Conservation (phyloP, 2,888 invertebrate genomes). For the Torymus tubicola region DNA sequence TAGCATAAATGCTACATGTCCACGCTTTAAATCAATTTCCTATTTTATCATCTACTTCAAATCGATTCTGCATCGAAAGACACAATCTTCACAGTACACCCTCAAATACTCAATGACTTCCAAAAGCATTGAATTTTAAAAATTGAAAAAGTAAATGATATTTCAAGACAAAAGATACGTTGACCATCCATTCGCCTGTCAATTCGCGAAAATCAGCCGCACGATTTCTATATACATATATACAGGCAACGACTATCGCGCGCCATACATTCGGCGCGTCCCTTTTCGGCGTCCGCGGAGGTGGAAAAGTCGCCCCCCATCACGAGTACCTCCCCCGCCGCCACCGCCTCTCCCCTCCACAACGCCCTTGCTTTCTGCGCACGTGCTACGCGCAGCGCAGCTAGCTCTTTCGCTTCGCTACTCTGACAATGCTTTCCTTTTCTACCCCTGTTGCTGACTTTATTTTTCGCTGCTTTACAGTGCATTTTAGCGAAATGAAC, state of each 20-base stretch:
- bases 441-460: not conserved
- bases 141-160: too few species aligned
- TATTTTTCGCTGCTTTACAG: too few species aligned
- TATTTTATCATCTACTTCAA: too few species aligned
- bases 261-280: constrained; percentile 66
- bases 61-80: too few species aligned
- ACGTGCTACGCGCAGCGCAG: constrained; percentile 57
- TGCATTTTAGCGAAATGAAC: too few species aligned
- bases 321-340: constrained; percentile 59
- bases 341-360: not conserved
- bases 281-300: constrained; percentile 60
- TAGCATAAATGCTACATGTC: too few species aligned
- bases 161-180: too few species aligned
- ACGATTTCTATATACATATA: constrained; percentile 55
- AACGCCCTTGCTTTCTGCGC: constrained; percentile 20
- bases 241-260: not conserved
- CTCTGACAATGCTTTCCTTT: not conserved
- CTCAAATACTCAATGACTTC: too few species aligned
- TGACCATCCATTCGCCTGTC: constrained; percentile 59
- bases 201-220: constrained; percentile 57
- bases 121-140: too few species aligned
- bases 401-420: not conserved
- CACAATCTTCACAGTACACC: too few species aligned
- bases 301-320: constrained; percentile 40
- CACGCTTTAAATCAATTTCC: too few species aligned